phyloP scores from a whole-genome alignment of 2,888 invertebrate genomes.

The Drosophila mimica region DNA sequence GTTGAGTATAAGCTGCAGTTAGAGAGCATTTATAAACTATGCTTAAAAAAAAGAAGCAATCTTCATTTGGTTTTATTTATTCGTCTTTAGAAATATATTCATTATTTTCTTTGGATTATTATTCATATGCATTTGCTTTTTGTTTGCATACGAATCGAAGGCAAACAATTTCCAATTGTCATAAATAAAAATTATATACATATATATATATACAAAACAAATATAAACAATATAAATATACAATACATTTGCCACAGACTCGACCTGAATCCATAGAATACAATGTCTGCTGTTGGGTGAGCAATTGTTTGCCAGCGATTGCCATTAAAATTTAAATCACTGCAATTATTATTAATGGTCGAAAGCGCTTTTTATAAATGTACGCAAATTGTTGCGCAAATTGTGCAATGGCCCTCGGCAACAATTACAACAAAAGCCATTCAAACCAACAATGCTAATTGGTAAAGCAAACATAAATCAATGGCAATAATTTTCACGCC shows the following conservation, averaged over 20 bases:
- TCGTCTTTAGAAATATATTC: neutral
- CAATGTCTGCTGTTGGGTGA: slow-evolving; percentile 3
- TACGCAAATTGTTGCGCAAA: slow-evolving; percentile 71
- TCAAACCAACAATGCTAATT: slow-evolving; percentile 23
- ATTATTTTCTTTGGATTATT: neutral
- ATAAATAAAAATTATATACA: slow-evolving; percentile 66
- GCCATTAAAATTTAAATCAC: slow-evolving; percentile 84
- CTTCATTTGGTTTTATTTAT: neutral
- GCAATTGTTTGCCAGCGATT: slow-evolving; percentile 74
- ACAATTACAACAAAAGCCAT: slow-evolving; percentile 41
- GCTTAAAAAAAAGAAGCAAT: slow-evolving; percentile 12
- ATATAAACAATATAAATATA: slow-evolving; percentile 7
- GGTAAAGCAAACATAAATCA: slow-evolving; percentile 51
- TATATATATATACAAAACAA: slow-evolving; percentile 7
- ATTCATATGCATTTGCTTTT: slow-evolving; percentile 25
- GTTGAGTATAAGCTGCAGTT: slow-evolving; percentile 14
- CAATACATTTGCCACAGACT: slow-evolving; percentile 8
- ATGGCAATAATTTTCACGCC: slow-evolving; percentile 71
- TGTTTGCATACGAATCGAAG: slow-evolving; percentile 15
- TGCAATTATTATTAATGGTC: slow-evolving; percentile 84
- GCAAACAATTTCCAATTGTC: slow-evolving; percentile 54
- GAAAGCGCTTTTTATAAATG: slow-evolving; percentile 80
- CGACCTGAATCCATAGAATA: slow-evolving; percentile 2
- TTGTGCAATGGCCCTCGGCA: slow-evolving; percentile 44
- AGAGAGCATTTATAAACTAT: slow-evolving; percentile 12